These are phyloP conservation scores for Cotesia glomerata DNA, from an alignment of 1,140 invertebrate species.

Conservation along the genomic window DNA sequence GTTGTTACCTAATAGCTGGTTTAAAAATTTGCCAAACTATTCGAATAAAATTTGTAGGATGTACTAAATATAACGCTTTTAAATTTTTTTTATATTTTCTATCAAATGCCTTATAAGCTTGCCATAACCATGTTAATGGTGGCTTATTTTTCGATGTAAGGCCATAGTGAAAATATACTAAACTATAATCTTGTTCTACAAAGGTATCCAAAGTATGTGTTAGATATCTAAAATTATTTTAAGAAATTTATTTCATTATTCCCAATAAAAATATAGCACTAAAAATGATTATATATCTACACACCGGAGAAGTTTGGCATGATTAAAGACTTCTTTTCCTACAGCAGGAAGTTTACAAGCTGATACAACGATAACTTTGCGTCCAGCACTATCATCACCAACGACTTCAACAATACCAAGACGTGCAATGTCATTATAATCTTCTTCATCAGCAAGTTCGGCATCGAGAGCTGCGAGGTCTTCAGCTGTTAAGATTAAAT, in stretches of 20 bases:
- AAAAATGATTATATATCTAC: background rate
- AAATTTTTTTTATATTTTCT: slow-evolving; percentile 99
- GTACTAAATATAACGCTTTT: slow-evolving; percentile 97
- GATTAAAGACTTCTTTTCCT: slow-evolving; percentile 79
- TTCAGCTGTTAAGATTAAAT: slow-evolving; percentile 47
- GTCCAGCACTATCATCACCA: slow-evolving; percentile 87
- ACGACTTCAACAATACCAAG: slow-evolving; percentile 89
- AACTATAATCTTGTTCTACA: slow-evolving; percentile 97
- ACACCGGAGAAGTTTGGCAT: slow-evolving; percentile 82
- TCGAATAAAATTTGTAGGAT: slow-evolving; percentile 97
- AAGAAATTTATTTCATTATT: slow-evolving; percentile 23
- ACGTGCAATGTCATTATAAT: slow-evolving; percentile 78
- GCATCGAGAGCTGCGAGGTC: slow-evolving; percentile 58
- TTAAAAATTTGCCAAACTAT: slow-evolving; percentile 95
- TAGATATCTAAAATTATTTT: slow-evolving; percentile 78
- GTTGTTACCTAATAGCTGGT: slow-evolving; percentile 82
- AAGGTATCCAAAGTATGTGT: slow-evolving; percentile 96
- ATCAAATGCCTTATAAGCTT: slow-evolving; percentile 98
- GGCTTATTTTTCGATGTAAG: slow-evolving; percentile 97
- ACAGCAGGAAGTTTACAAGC: slow-evolving; percentile 88
- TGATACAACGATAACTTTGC: slow-evolving; percentile 94
- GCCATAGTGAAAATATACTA: slow-evolving; percentile 99
- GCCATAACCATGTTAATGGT: slow-evolving; percentile 92
- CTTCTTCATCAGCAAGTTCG: slow-evolving; percentile 66
- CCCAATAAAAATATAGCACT: slow-evolving; percentile 7